Base-by-base conservation (phyloP, 2,888 invertebrate genomes). In the Drosophila acutilabella region DNA sequence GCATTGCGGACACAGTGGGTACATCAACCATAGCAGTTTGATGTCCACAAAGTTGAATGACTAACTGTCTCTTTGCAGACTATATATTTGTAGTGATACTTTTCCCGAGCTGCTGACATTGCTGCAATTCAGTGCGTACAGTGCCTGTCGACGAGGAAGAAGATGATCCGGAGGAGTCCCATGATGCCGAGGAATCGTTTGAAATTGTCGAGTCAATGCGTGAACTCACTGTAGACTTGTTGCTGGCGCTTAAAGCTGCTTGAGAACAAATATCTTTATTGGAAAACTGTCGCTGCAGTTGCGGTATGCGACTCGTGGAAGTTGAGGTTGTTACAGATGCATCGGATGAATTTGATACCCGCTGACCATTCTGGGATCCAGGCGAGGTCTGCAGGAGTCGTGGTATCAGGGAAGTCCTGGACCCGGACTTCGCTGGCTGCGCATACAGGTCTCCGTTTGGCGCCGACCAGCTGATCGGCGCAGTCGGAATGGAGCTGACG, bases 61-160 rank as follows among this genome's bases (percentile, higher is more conserved):
- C 58, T 57, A 58, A 54, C 52, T 74, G 71, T 40, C 57, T 45
- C 48, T 30, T 56, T 26, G 47, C 54, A 20, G 45, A 44, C 5
- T 56, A 84, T 65, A 84, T 86, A 54, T 82, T 83, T 45, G 89
- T 88, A 13, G 87, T 83, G 58, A 88, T 84, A 64, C 75, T 75
- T 72, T 71, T 76, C 44, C 76, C 64, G 5, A 73, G 68, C 54
- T 70, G 73, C 40, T 66, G 74, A 38, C 56, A 54, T 52, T 92
- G 91, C 70, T 90, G 89, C 69, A 92, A 71, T 68, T 92, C 92
- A 38, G 92, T 92, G 81, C 92, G 91, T 64, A 92, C 92, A 5
- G 92, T 92, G 61, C 90, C 92, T 2, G 92, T 92, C 38, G 92
- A 92, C 4, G 85, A 90, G 11, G 91, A 88, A 4, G 91, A 79